A percentile compares a stretch with the other conserved stretches of the same genome.
phyloP scores from a whole-genome alignment of 1,140 invertebrate species.

The Drepana arcuata region DNA sequence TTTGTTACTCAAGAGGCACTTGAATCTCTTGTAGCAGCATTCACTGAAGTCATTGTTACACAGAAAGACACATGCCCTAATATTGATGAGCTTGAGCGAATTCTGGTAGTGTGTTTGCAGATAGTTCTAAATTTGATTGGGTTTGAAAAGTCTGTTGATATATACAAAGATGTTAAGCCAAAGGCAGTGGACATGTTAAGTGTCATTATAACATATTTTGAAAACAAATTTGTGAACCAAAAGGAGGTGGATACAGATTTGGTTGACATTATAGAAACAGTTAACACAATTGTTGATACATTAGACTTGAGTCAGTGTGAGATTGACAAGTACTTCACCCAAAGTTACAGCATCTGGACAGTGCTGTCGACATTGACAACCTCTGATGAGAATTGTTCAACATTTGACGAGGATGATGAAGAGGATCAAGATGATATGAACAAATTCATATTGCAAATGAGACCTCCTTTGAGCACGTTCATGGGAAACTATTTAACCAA shows the following conservation, averaged over 20 bases:
- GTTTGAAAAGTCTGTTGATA: constrained; percentile 36
- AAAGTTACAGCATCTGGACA: constrained; percentile 43
- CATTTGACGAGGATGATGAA: constrained; percentile 45
- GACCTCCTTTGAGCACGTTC: constrained; percentile 29
- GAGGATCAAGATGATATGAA: constrained; percentile 43
- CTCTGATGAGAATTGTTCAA: constrained; percentile 27
- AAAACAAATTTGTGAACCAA: constrained; percentile 43
- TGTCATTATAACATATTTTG: constrained; percentile 42
- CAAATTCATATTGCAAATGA: constrained; percentile 33
- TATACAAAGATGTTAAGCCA: constrained; percentile 35
- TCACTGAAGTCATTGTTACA: constrained; percentile 41
- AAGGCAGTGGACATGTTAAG: constrained; percentile 36
- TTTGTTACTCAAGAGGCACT: constrained; percentile 49
- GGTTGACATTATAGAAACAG: constrained; percentile 53
- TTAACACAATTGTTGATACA: constrained; percentile 31
- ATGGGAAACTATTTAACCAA: constrained; percentile 39
- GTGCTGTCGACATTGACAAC: constrained; percentile 28
- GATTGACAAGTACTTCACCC: constrained; percentile 28
- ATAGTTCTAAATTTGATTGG: constrained; percentile 45
- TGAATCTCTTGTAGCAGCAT: constrained; percentile 35
- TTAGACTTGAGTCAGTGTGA: constrained; percentile 27
- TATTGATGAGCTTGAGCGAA: constrained; percentile 41
- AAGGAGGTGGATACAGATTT: constrained; percentile 54
- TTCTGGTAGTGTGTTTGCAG: constrained; percentile 53
- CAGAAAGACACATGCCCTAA: constrained; percentile 25